Evolutionary conservation across 1,140 invertebrate species (phyloP).

Genomic region (Zaprionus africanus): DNA sequence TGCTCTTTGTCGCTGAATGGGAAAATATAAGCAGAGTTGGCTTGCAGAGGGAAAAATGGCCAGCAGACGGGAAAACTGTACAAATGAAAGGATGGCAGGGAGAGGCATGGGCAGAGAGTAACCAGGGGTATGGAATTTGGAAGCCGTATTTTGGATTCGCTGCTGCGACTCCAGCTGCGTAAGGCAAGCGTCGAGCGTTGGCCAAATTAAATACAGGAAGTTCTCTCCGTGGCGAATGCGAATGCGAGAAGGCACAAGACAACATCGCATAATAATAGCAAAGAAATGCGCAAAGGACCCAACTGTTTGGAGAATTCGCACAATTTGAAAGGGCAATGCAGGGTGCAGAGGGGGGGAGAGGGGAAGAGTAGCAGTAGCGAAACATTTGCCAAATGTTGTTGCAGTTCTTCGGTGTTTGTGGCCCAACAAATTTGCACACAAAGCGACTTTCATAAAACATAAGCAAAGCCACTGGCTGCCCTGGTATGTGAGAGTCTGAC

Average conservation of each 20-base stretch:
- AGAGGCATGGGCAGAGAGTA: slow-evolving; percentile 11
- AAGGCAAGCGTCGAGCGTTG: slow-evolving; percentile 15
- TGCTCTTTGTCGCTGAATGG: slow-evolving; percentile 42
- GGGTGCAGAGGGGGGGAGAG: neutral
- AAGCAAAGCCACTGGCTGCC: slow-evolving; percentile 14
- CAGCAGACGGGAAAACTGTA: neutral
- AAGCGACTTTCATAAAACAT: slow-evolving; percentile 59
- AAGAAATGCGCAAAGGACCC: slow-evolving; percentile 50
- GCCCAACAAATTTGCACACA: slow-evolving; percentile 65
- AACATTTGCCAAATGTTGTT: slow-evolving; percentile 50
- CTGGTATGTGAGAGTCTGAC: neutral
- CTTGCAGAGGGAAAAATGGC: neutral
- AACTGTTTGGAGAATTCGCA: slow-evolving; percentile 50
- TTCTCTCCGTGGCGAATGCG: slow-evolving; percentile 54
- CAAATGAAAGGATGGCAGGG: neutral
- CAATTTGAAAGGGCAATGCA: slow-evolving; percentile 37
- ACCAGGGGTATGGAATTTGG: slow-evolving; percentile 11
- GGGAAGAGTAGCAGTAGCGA: neutral
- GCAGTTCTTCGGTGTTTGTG: slow-evolving; percentile 46
- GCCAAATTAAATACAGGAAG: slow-evolving; percentile 78
- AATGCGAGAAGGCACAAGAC: slow-evolving; percentile 32
- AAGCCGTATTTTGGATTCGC: slow-evolving; percentile 33
- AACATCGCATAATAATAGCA: slow-evolving; percentile 68
- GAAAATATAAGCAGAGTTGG: neutral
- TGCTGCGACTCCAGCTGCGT: slow-evolving; percentile 39